Evolutionary conservation across 2,888 invertebrate species (phyloP), one percentile per base, ranked within the genome.

Genomic region (Muscina levida): DNA sequence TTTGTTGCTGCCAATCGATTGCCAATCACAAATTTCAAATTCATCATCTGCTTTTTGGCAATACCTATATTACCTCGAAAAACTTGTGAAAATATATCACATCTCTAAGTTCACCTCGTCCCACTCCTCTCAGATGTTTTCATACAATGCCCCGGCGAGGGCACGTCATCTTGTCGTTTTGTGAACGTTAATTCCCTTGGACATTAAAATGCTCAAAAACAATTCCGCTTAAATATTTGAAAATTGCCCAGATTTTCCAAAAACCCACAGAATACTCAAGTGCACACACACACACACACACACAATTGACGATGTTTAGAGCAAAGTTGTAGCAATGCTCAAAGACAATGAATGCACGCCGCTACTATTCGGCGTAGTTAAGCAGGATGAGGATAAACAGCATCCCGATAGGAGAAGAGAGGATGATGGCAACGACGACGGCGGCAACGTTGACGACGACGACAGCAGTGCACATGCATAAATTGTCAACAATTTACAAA

Each of bases 401-500:
- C 3, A 57, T n/a, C n/a, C n/a, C n/a, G n/a, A 57, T 6, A 26
- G 22, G 5, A 26, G 56, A 22, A 13, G 2, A 2, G 2, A n/a
- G n/a, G n/a, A n/a, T n/a, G n/a, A n/a, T 1, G 13, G 53, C 11
- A 1, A 17, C 26, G 13, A 26, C 53, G 1, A 6, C 6, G 6
- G 57, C 57, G 15, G 59, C 59, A 39, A 6, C 31, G n/a, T n/a
- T n/a, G n/a, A n/a, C 6, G 15, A 10, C 1, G 17, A 62, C 37
- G 62, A 42, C 42, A 62, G 42, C 37, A 62, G 48, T 71, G 57
- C 74, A 71, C 42, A 66, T 75, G 75, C 75, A 75, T 72, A 77
- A 80, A 77, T 77, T 74, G 70, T 77, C 71, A 80, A 53, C 73
- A 77, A 74, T 80, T 80, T 77, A 71, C 71, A 74, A 80, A 77